Evolutionary conservation across 2,888 invertebrate genomes (phyloP).

Genomic region (Limnephilus lunatus): DNA sequence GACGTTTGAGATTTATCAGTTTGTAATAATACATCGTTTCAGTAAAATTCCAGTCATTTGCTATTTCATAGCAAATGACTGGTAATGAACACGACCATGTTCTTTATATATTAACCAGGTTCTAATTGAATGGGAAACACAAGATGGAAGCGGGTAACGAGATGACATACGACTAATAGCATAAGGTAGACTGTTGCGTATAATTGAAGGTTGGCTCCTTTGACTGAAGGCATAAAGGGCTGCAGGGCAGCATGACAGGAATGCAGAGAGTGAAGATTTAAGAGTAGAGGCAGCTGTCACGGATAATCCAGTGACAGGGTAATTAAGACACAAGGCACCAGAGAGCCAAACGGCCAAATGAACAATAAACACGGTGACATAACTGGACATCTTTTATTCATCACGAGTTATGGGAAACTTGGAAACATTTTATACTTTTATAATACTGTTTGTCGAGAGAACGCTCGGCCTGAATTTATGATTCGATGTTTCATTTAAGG

Average conservation of each 20-base stretch:
- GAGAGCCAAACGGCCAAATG: slow-evolving; percentile 12
- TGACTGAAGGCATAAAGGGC: slow-evolving; percentile 24
- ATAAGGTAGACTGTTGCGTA: neutral
- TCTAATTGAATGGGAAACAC: neutral
- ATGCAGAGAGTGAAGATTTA: neutral
- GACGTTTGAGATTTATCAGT: neutral
- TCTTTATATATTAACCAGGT: neutral
- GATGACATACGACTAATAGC: slow-evolving; percentile 25
- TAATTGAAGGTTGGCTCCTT: slow-evolving; percentile 10
- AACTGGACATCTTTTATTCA: slow-evolving; percentile 36
- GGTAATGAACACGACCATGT: neutral
- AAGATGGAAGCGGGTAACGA: neutral
- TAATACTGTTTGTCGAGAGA: neutral
- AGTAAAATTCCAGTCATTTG: no score
- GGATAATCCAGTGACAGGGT: slow-evolving; percentile 30
- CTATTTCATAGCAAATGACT: neutral
- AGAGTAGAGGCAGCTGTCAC: slow-evolving; percentile 26
- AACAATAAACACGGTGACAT: slow-evolving; percentile 10
- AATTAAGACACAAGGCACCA: slow-evolving; percentile 8
- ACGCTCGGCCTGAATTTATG: neutral
- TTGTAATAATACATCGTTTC: neutral
- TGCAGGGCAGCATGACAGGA: neutral
- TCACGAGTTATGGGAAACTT: slow-evolving; percentile 20
- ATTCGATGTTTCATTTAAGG: neutral
- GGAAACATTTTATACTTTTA: slow-evolving; percentile 24